Evolutionary conservation across 2,797 vertebrate species (phyloP), one percentile per base, ranked within the genome.

Genomic region (Selene dorsalis): DNA sequence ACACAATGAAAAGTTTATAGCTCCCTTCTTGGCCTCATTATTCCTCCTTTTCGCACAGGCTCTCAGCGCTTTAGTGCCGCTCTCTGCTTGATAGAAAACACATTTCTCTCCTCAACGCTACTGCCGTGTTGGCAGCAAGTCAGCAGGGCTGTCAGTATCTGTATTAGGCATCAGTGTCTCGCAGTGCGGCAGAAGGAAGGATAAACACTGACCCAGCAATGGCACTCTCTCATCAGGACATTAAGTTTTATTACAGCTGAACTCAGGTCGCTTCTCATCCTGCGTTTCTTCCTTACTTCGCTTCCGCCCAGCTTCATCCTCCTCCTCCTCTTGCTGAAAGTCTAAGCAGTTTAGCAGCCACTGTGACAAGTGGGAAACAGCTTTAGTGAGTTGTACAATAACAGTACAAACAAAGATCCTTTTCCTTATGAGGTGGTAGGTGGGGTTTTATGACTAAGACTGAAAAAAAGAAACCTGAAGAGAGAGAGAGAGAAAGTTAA

Each of bases 1-100:
- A 84, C 79, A 89, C 85, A 92, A 91, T 92, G 89, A 92, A 92
- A 92, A 74, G 75, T 92, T 93, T 92, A 94, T 77, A 72, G 90
- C 78, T 88, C 91, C 84, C 74, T 88, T 87, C 89, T 90, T 83
- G 82, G 90, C 84, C 78, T 87, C 79, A 75, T 92, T 89, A 86
- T 84, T 83, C 68, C 70, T 79, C 77, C 79, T 86, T 76, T 78
- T 82, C 43, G 6, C 65, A 57, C 69, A 84, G 56, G 26, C 80
- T 74, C 69, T 73, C 75, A 3, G 67, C 67, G 60, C 79, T 89
- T 87, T 71, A 73, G 64, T 68, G 59, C 84, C 73, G 75, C 79
- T 76, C 84, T 50, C 75, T 69, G 79, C 79, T 85, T 91, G 85
- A 92, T 93, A 85, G 88, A 78, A 94, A 93, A 91, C 93, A 91